These are phyloP conservation scores for Sinelater perroti DNA, from an alignment of 2,888 invertebrate genomes.

Conservation along the genomic window DNA sequence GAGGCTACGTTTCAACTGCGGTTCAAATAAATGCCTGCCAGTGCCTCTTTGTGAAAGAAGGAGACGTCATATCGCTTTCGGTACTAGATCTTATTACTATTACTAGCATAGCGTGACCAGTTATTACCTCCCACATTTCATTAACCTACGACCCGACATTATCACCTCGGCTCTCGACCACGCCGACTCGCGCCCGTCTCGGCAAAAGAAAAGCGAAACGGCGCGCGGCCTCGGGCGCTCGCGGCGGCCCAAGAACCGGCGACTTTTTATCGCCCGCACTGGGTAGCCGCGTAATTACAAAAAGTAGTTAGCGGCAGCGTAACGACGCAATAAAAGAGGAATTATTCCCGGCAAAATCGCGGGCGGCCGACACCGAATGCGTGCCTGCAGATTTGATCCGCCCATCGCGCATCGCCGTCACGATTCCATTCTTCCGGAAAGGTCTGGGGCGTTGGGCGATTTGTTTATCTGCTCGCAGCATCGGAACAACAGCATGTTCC, in stretches of 20 bases:
- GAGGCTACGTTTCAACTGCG: too few relatives aligned
- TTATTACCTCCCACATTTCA: slow-evolving; percentile 52
- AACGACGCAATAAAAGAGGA: slow-evolving; percentile 7
- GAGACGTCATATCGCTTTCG: slow-evolving; percentile 4
- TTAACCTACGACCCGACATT: slow-evolving; percentile 53
- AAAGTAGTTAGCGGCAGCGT: slow-evolving; percentile 10
- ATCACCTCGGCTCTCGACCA: slow-evolving; percentile 44
- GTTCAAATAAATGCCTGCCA: too few relatives aligned
- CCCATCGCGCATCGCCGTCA: slow-evolving; percentile 42
- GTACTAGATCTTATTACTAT: slow-evolving; percentile 6
- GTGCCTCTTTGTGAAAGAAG: too few relatives aligned
- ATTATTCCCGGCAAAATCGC: slow-evolving; percentile 8
- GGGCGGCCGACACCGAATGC: slow-evolving; percentile 45
- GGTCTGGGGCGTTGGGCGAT: slow-evolving; percentile 28
- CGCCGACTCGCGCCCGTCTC: slow-evolving; percentile 6
- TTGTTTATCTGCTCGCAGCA: slow-evolving; percentile 29
- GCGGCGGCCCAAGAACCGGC: background rate
- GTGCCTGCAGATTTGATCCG: slow-evolving; percentile 45
- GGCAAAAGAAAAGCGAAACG: slow-evolving; percentile 1
- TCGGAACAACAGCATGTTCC: slow-evolving; percentile 26
- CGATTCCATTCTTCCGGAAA: slow-evolving; percentile 44
- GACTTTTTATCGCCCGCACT: slow-evolving; percentile 7
- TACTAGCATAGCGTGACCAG: slow-evolving; percentile 38
- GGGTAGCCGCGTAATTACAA: background rate
- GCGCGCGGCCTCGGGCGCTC: background rate